phyloP scores from a whole-genome alignment of 1,140 invertebrate genomes.

The Polypedilum vanderplanki region DNA sequence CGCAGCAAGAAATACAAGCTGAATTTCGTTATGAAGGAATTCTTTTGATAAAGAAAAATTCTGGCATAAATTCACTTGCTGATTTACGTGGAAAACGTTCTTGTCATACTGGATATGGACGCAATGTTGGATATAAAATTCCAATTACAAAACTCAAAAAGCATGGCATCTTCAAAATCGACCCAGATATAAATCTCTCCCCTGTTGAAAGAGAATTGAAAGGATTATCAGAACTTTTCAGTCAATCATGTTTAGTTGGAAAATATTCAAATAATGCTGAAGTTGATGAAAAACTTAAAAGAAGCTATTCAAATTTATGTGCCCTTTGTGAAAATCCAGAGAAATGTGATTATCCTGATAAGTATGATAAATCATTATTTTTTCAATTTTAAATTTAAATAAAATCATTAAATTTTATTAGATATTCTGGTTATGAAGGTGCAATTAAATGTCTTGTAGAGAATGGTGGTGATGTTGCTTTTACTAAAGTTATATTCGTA shows the following conservation, averaged over 20 bases:
- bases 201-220: conserved; percentile 68
- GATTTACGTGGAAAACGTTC: conserved; percentile 64
- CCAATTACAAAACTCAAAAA: conserved; percentile 65
- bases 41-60: conserved; percentile 63
- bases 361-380: conserved; percentile 41
- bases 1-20: conserved; percentile 54
- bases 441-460: conserved; percentile 67
- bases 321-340: conserved; percentile 63
- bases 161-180: conserved; percentile 55
- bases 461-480: conserved; percentile 67
- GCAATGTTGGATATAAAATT: conserved; percentile 73
- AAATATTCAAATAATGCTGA: conserved; percentile 66
- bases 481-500: conserved; percentile 73
- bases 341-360: conserved; percentile 72
- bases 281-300: conserved; percentile 57
- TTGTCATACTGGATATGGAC: conserved; percentile 70
- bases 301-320: conserved; percentile 64
- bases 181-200: conserved; percentile 58
- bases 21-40: conserved; percentile 71
- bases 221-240: conserved; percentile 64
- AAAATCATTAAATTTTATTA: background rate
- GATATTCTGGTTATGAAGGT: conserved; percentile 69
- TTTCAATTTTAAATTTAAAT: background rate
- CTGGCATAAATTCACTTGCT: conserved; percentile 54
- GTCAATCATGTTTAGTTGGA: conserved; percentile 68